phyloP scores from a whole-genome alignment of 2,113 vertebrate species.

The Butastur rufipennis region DNA sequence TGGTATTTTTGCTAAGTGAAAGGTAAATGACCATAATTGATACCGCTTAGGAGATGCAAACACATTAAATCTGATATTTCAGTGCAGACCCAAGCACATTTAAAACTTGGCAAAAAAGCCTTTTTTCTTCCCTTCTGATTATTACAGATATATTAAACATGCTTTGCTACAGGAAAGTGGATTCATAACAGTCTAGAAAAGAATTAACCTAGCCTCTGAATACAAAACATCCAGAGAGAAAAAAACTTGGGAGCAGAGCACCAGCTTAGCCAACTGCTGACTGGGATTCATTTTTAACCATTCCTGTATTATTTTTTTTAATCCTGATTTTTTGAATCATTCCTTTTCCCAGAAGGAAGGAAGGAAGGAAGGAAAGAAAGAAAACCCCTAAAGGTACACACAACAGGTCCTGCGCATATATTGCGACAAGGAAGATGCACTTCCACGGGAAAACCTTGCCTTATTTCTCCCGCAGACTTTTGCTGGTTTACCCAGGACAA shows the following conservation, averaged over 20 bases:
- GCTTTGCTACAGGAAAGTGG: background rate
- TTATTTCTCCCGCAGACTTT: background rate
- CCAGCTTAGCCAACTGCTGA: background rate
- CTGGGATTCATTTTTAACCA: background rate
- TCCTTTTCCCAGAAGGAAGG: background rate
- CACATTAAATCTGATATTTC: constrained; percentile 35
- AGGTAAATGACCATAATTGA: constrained; percentile 31
- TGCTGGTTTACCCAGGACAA: background rate
- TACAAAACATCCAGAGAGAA: background rate
- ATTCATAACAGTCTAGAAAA: background rate
- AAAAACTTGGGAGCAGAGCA: accelerated
- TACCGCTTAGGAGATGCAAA: background rate
- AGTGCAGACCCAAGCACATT: background rate
- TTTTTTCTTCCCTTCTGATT: background rate
- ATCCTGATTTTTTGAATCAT: background rate
- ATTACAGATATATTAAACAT: background rate
- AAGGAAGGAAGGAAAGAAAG: no score
- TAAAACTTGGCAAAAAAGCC: background rate
- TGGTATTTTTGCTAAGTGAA: constrained; percentile 14
- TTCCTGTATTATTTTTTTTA: background rate
- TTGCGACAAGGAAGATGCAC: background rate
- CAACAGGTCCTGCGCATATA: background rate
- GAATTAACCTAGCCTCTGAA: background rate
- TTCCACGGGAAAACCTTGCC: background rate
- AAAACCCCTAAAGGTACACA: background rate